Conservation (phyloP, 2,888 invertebrate genomes). For the Stenodema calcarata region DNA sequence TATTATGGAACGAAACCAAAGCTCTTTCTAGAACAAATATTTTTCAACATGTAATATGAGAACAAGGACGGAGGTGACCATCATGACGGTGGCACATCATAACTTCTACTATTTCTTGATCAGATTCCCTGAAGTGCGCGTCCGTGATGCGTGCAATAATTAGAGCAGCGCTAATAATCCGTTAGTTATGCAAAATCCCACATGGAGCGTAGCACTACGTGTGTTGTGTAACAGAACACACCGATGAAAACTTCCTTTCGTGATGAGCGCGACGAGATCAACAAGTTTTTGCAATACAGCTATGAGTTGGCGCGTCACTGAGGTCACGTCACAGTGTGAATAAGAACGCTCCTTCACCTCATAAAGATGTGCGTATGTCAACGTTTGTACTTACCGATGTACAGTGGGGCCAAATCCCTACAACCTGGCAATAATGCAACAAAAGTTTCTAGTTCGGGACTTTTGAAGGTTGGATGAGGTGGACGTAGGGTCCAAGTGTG, state of each 20-base stretch:
- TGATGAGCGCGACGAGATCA: neutral
- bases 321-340: neutral
- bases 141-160: neutral
- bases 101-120: neutral
- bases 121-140: too few species aligned
- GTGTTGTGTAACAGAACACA: neutral
- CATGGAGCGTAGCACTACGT: neutral
- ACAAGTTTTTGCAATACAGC: neutral
- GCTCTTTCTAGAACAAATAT: too few species aligned
- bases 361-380: neutral
- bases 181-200: conserved; percentile 13
- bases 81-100: too few species aligned
- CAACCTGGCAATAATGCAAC: too few species aligned
- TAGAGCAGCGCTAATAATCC: conserved; percentile 17
- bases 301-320: neutral
- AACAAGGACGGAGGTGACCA: too few species aligned
- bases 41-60: too few species aligned
- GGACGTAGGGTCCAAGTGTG: too few species aligned
- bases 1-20: too few species aligned
- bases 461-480: too few species aligned
- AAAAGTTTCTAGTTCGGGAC: too few species aligned
- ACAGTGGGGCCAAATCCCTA: too few species aligned
- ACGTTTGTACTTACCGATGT: too few species aligned
- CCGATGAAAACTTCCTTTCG: neutral
- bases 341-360: neutral